Percentiles rank a stretch among this genome's conserved stretches.
Evolutionary conservation across 2,888 invertebrate genomes (phyloP).

Genomic region (Labia minor): DNA sequence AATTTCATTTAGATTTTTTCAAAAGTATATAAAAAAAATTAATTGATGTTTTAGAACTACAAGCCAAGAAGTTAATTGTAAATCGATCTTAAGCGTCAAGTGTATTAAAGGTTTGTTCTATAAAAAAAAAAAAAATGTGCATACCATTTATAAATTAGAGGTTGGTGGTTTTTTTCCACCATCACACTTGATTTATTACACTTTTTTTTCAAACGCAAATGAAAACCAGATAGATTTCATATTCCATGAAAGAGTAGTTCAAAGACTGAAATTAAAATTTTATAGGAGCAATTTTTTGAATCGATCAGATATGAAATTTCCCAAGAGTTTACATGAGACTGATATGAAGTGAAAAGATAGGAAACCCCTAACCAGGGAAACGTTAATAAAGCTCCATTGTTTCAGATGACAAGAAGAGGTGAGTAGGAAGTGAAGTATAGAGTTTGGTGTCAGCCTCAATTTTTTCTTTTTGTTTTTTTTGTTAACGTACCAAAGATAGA

Average conservation of each 20-base stretch:
- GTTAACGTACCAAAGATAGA: too few species aligned
- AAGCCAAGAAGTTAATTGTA: too few species aligned
- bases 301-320: slow-evolving; percentile 5
- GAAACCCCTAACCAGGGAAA: background rate
- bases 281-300: background rate
- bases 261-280: background rate
- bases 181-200: background rate
- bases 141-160: too few species aligned
- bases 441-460: too few species aligned
- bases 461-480: too few species aligned
- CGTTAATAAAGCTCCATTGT: background rate
- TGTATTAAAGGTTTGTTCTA: too few species aligned
- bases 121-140: too few species aligned
- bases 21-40: too few species aligned
- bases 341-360: slow-evolving; percentile 6
- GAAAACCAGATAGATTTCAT: background rate
- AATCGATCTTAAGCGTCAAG: too few species aligned
- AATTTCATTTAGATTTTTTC: too few species aligned
- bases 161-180: background rate
- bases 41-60: too few species aligned
- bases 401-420: background rate
- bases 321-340: background rate
- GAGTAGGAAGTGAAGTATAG: too few species aligned
- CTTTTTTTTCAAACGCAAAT: background rate
- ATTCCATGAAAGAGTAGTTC: background rate